Conservation (phyloP, 1,140 invertebrate genomes). For the Ceratoteleas bidentatus region DNA sequence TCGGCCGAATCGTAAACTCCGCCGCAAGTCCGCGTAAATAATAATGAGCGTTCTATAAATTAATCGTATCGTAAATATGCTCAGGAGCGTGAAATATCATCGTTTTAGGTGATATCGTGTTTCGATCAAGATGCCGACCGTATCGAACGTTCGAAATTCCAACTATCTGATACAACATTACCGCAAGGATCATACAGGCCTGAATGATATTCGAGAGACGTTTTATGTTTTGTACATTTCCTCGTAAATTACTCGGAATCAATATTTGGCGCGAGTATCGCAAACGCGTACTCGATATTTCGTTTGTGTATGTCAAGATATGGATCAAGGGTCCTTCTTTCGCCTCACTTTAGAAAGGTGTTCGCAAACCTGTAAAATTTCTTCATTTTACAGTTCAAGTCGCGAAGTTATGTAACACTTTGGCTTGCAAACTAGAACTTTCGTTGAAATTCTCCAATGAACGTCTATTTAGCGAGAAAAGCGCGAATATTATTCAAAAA, state of each 20-base stretch:
- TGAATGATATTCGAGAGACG: constrained; percentile 23
- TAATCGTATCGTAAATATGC: constrained; percentile 48
- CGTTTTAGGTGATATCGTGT: constrained; percentile 44
- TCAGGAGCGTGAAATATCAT: constrained; percentile 52
- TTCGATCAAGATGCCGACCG: constrained; percentile 44
- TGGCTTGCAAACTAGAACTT: too few species aligned
- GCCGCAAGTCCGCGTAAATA: constrained; percentile 47
- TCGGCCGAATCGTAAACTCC: constrained; percentile 31
- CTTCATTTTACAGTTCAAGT: too few species aligned
- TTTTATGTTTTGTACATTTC: constrained; percentile 27
- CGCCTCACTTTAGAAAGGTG: too few species aligned
- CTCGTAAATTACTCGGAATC: constrained; percentile 26
- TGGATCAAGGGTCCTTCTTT: background rate
- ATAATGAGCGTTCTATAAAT: constrained; percentile 54
- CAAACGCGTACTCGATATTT: background rate
- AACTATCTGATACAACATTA: constrained; percentile 40
- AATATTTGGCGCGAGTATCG: constrained; percentile 10
- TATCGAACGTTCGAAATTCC: constrained; percentile 40
- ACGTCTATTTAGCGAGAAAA: too few species aligned
- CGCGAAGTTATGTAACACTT: too few species aligned
- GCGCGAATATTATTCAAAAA: too few species aligned
- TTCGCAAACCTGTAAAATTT: too few species aligned
- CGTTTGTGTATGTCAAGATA: constrained; percentile 1
- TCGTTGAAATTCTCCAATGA: too few species aligned
- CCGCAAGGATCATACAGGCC: constrained; percentile 30